Evolutionary conservation across 2,888 invertebrate species (phyloP).

Genomic region (Pterostichus madidus): DNA sequence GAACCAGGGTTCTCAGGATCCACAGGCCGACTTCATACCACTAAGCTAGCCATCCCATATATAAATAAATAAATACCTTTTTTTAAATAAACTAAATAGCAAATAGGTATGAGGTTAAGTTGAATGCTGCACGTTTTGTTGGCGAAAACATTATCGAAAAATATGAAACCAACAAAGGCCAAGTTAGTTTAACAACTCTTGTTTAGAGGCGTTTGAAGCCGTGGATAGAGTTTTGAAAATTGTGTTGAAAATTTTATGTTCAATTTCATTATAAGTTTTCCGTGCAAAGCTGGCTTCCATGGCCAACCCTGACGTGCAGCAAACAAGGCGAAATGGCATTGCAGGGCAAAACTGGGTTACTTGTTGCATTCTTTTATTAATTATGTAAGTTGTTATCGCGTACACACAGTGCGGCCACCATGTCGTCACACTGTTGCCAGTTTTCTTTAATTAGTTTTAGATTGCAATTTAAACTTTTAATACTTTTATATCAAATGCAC

Average conservation of each 20-base stretch:
- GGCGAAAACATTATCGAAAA: no score
- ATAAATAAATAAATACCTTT: no score
- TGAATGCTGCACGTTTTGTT: no score
- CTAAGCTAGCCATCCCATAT: no score
- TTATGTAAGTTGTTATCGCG: conserved; percentile 55
- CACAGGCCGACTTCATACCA: no score
- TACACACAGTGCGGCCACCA: not conserved
- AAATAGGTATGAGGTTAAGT: no score
- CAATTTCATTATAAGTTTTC: conserved; percentile 57
- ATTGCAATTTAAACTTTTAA: conserved; percentile 65
- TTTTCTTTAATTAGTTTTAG: conserved; percentile 63
- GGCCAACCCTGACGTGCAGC: not conserved
- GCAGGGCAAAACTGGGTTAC: conserved; percentile 15
- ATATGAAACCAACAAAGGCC: not conserved
- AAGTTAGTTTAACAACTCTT: conserved; percentile 29
- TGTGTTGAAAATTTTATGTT: conserved; percentile 57
- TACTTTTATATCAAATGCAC: conserved; percentile 62
- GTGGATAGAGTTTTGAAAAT: conserved; percentile 20
- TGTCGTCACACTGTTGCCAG: conserved; percentile 45
- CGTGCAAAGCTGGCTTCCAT: not conserved
- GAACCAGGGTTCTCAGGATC: no score
- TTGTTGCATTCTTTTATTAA: conserved; percentile 61
- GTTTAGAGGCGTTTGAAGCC: conserved; percentile 27
- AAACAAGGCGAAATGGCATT: not conserved
- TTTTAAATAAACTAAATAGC: no score